Conservation (phyloP, 2,888 invertebrate species). For the Emesis castigata region DNA sequence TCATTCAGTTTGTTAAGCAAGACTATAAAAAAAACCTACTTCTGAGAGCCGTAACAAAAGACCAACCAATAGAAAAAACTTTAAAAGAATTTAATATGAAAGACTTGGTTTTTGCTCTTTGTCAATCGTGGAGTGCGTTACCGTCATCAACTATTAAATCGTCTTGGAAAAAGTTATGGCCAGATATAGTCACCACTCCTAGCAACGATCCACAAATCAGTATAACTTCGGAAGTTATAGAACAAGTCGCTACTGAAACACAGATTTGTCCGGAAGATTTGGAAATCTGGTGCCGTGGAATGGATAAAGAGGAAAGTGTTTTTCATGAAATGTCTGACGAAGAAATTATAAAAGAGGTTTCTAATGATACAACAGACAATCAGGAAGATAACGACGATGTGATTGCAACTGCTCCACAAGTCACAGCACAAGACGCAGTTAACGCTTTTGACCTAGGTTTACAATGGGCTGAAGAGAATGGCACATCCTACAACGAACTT, state of each 20-base stretch:
- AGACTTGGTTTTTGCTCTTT: slow-evolving; percentile 64
- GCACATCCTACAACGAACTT: slow-evolving; percentile 66
- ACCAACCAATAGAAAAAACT: slow-evolving; percentile 56
- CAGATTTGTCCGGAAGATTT: slow-evolving; percentile 63
- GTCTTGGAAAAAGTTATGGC: slow-evolving; percentile 70
- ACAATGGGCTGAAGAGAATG: slow-evolving; percentile 68
- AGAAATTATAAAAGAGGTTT: slow-evolving; percentile 16
- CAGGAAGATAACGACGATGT: slow-evolving; percentile 70
- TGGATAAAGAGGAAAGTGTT: slow-evolving; percentile 66
- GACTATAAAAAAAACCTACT: slow-evolving; percentile 62
- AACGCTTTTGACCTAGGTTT: slow-evolving; percentile 71
- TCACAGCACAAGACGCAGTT: slow-evolving; percentile 58
- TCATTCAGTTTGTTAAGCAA: slow-evolving; percentile 70
- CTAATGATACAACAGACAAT: slow-evolving; percentile 62
- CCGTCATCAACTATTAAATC: slow-evolving; percentile 69
- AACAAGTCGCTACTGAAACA: slow-evolving; percentile 68
- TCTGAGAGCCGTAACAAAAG: slow-evolving; percentile 53
- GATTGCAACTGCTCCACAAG: slow-evolving; percentile 65
- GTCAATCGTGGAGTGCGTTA: slow-evolving; percentile 68
- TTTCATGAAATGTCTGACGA: slow-evolving; percentile 69
- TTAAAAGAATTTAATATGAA: slow-evolving; percentile 59
- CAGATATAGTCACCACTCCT: slow-evolving; percentile 67
- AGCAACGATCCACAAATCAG: slow-evolving; percentile 66
- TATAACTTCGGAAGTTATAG: slow-evolving; percentile 70
- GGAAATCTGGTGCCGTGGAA: slow-evolving; percentile 69